Evolutionary conservation across 2,888 invertebrate species (phyloP), one percentile per base, ranked within the genome.

Genomic region (Oscheius sp.): DNA sequence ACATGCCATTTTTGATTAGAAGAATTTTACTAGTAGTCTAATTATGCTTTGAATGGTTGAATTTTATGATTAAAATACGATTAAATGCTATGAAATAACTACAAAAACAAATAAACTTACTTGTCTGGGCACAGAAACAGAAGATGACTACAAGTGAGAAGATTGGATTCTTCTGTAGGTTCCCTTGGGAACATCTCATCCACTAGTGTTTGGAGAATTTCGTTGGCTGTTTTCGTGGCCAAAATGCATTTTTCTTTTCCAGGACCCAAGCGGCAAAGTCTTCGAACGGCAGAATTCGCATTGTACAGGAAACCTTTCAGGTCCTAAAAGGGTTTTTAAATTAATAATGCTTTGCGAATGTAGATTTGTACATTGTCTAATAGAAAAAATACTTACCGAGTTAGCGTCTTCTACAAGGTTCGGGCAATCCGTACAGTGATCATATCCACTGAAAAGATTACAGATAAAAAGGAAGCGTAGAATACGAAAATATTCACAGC

Each of bases 81-180:
- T 54, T 30, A 20, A 9, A 30, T 54, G 54, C 26, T 54, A 24
- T 54, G 30, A 54, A 54, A 54, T 30, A 28, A 54, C 54, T 54
- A n/a, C 54, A 54, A 54, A 54, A 54, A 54, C 54, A 54, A 54
- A 54, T 28, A 54, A 54, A 54, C 54, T 54, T 24, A 54, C 54
- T 54, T 54, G 30, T 54, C 54, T n/a, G 24, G 26, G 54, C 54
- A 54, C 9, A 54, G n/a, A 24, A 54, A 54, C 28, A 54, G 26
- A n/a, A 54, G 47, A 47, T 47, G 47, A 9, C 47, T n/a, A 47
- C 47, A 47, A 47, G 47, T 47, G 47, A 47, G 47, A 17, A 6
- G 47, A 6, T 47, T n/a, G 47, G 47, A 47, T 47, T 6, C 6
- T 47, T 47, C 47, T 47, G 47, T 9, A n/a, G 47, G 6, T 47